These are phyloP conservation scores for Drosophila engyochracea DNA, from an alignment of 2,888 invertebrate genomes.

Conservation along the genomic window DNA sequence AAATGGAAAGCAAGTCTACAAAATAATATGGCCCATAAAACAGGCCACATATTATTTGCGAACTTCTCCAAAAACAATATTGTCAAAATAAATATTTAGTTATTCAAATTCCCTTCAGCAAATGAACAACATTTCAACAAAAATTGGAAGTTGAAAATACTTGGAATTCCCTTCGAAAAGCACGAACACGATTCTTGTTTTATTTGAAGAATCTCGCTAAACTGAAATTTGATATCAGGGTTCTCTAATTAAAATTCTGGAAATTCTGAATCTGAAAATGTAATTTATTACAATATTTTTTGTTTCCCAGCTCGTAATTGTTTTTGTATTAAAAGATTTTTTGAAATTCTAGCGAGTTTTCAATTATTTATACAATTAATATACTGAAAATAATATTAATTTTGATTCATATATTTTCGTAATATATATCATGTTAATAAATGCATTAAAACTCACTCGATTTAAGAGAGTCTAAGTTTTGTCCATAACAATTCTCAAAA, in stretches of 20 bases:
- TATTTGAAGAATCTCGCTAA: not conserved
- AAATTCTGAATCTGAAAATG: not conserved
- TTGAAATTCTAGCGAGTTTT: not conserved
- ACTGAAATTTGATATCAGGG: not conserved
- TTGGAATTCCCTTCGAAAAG: slow-evolving; percentile 18
- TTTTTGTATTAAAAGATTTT: not conserved
- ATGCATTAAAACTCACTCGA: not conserved
- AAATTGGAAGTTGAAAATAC: not conserved
- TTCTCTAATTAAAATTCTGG: not conserved
- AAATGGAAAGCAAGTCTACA: slow-evolving; percentile 51
- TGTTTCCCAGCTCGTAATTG: not conserved
- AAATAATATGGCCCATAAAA: slow-evolving; percentile 22
- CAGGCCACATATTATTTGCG: slow-evolving; percentile 46
- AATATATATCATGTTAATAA: not conserved
- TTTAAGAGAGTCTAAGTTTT: not conserved
- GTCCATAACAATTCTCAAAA: not conserved
- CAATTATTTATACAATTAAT: not conserved
- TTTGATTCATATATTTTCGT: not conserved
- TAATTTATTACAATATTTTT: not conserved
- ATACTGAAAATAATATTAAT: not conserved
- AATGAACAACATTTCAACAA: slow-evolving; percentile 7
- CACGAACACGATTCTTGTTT: slow-evolving; percentile 1
- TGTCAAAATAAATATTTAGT: slow-evolving; percentile 59
- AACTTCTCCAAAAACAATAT: slow-evolving; percentile 24
- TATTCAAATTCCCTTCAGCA: slow-evolving; percentile 58